These are phyloP conservation scores for Thalassaphorura encarpata DNA, from an alignment of 1,140 invertebrate genomes.

Conservation along the genomic window DNA sequence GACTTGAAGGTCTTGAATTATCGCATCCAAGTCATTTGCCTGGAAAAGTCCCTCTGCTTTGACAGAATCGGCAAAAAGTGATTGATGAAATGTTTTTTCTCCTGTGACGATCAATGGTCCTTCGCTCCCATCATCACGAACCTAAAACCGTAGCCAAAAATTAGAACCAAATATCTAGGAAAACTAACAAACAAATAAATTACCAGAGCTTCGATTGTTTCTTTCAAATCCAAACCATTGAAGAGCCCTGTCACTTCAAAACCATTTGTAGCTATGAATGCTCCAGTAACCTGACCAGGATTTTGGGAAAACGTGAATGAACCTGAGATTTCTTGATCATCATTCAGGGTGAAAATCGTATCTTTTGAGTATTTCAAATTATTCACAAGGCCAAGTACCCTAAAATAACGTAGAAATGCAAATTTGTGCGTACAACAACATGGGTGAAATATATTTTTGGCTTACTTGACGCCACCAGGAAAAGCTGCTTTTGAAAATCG, in stretches of 20 bases:
- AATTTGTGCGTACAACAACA: not conserved
- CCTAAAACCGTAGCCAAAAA: not conserved
- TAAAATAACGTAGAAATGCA: not conserved
- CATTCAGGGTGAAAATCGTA: not conserved
- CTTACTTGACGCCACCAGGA: not conserved
- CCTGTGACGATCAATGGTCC: not conserved
- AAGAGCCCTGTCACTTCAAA: not conserved
- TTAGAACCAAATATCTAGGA: not conserved
- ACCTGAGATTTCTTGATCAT: not conserved
- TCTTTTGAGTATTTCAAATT: not conserved
- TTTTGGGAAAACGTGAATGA: not conserved
- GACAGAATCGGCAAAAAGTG: not conserved
- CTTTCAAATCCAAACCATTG: not conserved
- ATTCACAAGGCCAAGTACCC: not conserved
- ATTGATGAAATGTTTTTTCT: constrained; percentile 1
- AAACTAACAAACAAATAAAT: too few relatives aligned
- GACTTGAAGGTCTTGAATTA: not conserved
- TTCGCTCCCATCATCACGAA: not conserved
- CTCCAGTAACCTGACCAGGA: too few relatives aligned
- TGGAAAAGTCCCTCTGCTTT: not conserved
- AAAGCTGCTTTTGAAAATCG: not conserved
- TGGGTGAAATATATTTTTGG: not conserved
- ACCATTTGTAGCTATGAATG: too few relatives aligned
- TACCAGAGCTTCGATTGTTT: not conserved
- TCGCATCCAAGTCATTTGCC: not conserved